Percentiles rank a stretch among this genome's conserved stretches.
phyloP scores from a whole-genome alignment of 2,797 vertebrate genomes.

The Rhinella marina region DNA sequence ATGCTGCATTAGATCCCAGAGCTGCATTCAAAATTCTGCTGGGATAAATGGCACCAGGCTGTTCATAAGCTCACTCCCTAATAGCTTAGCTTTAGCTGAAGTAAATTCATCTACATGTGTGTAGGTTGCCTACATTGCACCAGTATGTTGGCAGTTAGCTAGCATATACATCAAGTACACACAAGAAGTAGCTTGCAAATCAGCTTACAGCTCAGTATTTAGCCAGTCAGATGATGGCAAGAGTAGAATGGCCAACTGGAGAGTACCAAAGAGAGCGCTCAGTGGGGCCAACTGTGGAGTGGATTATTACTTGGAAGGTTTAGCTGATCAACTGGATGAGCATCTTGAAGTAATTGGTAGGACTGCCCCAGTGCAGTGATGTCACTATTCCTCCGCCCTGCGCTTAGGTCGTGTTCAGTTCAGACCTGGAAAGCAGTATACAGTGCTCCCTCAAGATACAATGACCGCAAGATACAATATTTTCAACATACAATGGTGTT shows the following conservation, averaged over 20 bases:
- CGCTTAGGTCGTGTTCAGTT: neutral
- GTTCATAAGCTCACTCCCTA: too few relatives aligned
- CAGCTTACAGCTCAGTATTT: neutral
- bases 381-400: neutral
- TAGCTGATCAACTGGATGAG: neutral
- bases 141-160: too few relatives aligned
- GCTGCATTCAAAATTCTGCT: neutral
- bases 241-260: too few relatives aligned
- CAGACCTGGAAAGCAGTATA: neutral
- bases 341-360: neutral
- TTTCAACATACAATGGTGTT: too few relatives aligned
- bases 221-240: neutral
- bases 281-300: neutral
- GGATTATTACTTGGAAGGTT: neutral
- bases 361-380: neutral
- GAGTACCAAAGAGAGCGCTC: too few relatives aligned
- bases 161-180: too few relatives aligned
- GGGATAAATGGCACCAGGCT: neutral
- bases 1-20: neutral
- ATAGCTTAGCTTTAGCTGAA: too few relatives aligned
- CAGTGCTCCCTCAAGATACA: too few relatives aligned
- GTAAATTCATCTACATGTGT: too few relatives aligned
- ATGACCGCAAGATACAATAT: too few relatives aligned
- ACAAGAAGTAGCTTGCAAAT: too few relatives aligned
- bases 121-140: too few relatives aligned